Conservation (phyloP, 2,888 invertebrate species). For the Ennomos quercinarius region DNA sequence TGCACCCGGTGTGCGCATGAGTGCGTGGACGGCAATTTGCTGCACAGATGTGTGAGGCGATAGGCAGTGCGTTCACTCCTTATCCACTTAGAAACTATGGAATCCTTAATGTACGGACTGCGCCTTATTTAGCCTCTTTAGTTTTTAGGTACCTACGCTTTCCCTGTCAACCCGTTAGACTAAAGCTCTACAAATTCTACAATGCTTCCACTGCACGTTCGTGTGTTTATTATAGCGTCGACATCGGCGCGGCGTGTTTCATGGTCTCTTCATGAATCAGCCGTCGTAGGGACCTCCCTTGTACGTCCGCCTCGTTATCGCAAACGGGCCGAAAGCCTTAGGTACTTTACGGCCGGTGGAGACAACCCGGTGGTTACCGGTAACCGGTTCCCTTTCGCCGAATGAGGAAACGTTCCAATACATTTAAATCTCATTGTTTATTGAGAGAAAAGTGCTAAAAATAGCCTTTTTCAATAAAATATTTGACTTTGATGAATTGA, state of each 20-base stretch:
- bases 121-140: constrained; percentile 24
- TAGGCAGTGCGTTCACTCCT: constrained; percentile 45
- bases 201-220: constrained; percentile 18
- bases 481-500: background rate
- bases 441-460: constrained; percentile 11
- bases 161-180: constrained; percentile 12
- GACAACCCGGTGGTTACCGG: constrained; percentile 41
- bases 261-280: constrained; percentile 49
- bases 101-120: constrained; percentile 39
- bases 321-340: constrained; percentile 31
- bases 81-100: constrained; percentile 34
- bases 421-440: constrained; percentile 39
- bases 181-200: background rate
- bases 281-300: constrained; percentile 50
- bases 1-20: constrained; percentile 48
- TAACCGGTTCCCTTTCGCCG: constrained; percentile 49
- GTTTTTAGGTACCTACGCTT: constrained; percentile 32
- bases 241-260: constrained; percentile 11
- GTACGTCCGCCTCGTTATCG: constrained; percentile 50
- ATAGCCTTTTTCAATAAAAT: too few relatives aligned
- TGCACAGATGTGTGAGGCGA: constrained; percentile 26
- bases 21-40: constrained; percentile 50
- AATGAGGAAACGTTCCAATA: constrained; percentile 49
- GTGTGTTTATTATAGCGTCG: constrained; percentile 32
- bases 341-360: constrained; percentile 27